Percentiles rank a stretch among this genome's conserved stretches.
Evolutionary conservation across 2,888 invertebrate species (phyloP).

Genomic region (Thymelicus acteon): DNA sequence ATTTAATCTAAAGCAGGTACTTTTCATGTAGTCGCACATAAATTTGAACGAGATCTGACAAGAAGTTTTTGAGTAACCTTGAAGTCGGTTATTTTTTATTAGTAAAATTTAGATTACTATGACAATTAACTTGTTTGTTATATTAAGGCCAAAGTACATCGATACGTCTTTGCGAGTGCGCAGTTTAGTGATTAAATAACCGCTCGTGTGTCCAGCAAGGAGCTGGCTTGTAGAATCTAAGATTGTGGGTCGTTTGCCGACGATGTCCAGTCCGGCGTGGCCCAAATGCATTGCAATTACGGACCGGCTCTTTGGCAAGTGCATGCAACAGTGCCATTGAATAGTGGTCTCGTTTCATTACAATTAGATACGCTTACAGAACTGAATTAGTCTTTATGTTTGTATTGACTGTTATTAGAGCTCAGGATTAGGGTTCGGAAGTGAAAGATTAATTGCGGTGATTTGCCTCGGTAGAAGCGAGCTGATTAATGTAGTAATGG

Average conservation of each 20-base stretch:
- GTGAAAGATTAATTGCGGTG: conserved; percentile 11
- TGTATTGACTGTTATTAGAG: conserved; percentile 5
- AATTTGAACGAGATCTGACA: no score
- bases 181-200: no score
- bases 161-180: no score
- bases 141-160: no score
- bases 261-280: conserved; percentile 48
- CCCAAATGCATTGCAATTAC: conserved; percentile 52
- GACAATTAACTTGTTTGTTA: no score
- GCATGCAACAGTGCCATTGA: conserved; percentile 39
- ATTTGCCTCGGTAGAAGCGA: not conserved
- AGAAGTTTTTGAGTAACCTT: no score
- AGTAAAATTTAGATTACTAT: no score
- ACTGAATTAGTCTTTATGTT: conserved; percentile 18
- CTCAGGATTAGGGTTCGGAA: not conserved
- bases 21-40: no score
- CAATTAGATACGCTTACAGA: conserved; percentile 24
- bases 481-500: not conserved
- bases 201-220: conserved; percentile 24
- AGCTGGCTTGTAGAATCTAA: conserved; percentile 17
- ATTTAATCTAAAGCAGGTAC: no score
- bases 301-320: conserved; percentile 50
- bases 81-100: no score
- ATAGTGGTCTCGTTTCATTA: conserved; percentile 36
- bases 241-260: conserved; percentile 38